Evolutionary conservation across 2,888 invertebrate species (phyloP).

Genomic region (Tachina grossa): DNA sequence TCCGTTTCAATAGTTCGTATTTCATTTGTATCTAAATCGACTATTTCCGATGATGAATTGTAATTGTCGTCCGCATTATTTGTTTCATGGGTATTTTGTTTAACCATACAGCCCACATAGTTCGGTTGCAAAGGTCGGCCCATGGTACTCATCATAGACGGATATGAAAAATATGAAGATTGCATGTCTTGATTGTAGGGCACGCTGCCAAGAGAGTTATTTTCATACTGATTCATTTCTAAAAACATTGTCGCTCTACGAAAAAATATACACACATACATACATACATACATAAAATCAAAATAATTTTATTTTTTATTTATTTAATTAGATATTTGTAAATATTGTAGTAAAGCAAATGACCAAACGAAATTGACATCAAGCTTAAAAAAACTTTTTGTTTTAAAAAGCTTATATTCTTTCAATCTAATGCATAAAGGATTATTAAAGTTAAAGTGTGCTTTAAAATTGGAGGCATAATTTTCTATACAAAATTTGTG

Average conservation of each 20-base stretch:
- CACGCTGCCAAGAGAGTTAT: slow-evolving; percentile 23
- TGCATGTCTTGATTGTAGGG: slow-evolving; percentile 62
- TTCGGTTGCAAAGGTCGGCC: slow-evolving; percentile 75
- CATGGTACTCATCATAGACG: slow-evolving; percentile 64
- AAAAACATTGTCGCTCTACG: slow-evolving; percentile 54
- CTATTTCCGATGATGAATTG: slow-evolving; percentile 80
- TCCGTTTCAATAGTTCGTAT: slow-evolving; percentile 81
- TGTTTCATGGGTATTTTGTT: slow-evolving; percentile 75
- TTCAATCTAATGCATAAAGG: too few species aligned
- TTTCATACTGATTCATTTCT: slow-evolving; percentile 65
- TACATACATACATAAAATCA: background rate
- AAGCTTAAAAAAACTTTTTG: too few species aligned
- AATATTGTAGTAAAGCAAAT: too few species aligned
- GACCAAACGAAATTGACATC: too few species aligned
- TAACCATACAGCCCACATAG: slow-evolving; percentile 78
- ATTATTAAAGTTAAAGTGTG: too few species aligned
- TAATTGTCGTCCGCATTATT: slow-evolving; percentile 75
- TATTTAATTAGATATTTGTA: too few species aligned
- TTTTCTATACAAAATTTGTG: too few species aligned
- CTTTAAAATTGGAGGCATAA: too few species aligned
- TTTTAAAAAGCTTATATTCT: too few species aligned
- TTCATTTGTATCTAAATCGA: slow-evolving; percentile 82
- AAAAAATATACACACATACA: slow-evolving; percentile 24
- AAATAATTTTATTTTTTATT: too few species aligned
- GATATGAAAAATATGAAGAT: slow-evolving; percentile 66